phyloP scores from a whole-genome alignment of 1,140 invertebrate species.

The Leptestheria dahalacensis region DNA sequence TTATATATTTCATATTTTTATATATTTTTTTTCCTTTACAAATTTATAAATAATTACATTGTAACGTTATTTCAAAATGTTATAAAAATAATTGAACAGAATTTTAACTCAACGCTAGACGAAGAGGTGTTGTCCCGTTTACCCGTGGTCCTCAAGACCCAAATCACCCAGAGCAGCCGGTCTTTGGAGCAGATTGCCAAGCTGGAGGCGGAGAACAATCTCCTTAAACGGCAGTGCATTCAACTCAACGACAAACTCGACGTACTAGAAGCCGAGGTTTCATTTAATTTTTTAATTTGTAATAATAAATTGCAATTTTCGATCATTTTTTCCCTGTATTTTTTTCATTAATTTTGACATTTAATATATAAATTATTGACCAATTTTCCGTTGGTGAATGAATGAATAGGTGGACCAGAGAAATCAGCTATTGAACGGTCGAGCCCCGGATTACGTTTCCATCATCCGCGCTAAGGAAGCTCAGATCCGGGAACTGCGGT shows the following conservation, averaged over 20 bases:
- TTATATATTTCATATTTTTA: background rate
- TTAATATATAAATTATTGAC: too few species aligned
- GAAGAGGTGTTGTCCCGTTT: background rate
- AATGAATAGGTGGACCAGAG: background rate
- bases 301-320: background rate
- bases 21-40: background rate
- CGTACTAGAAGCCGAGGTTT: background rate
- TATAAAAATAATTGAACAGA: background rate
- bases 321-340: background rate
- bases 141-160: background rate
- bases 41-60: too few species aligned
- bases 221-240: background rate
- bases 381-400: too few species aligned
- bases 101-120: background rate
- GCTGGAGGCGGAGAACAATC: conserved; percentile 1
- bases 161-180: background rate
- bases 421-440: background rate
- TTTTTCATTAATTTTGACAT: background rate
- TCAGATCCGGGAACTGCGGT: conserved; percentile 10
- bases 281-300: background rate
- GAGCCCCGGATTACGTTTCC: background rate
- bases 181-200: background rate
- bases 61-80: background rate
- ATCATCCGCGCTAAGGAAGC: conserved; percentile 7
- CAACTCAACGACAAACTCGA: background rate